Base-by-base conservation (phyloP, 2,113 vertebrate species). In the Plecotus auritus region DNA sequence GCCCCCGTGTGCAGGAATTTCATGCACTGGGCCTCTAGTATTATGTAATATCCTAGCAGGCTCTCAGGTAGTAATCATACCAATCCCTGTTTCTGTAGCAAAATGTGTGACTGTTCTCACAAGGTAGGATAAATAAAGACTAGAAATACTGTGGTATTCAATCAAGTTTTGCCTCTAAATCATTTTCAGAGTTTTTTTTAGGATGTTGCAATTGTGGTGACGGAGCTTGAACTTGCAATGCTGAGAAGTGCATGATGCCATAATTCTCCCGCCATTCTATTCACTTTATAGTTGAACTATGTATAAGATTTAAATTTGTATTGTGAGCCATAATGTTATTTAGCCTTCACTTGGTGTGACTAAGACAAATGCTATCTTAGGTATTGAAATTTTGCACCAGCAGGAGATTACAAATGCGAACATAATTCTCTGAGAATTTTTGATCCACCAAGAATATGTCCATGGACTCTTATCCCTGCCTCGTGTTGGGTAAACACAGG, bases 141-240 rank as follows among this genome's bases (percentile, higher is more conserved):
- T 47, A 1, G 40, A 88, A 69, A 64, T 54, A 23, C 42, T 8
- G 87, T 42, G 20, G 0, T 78, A 37, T 85, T 67, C 81, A 47
- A 37, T 72, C 47, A 85, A 35, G 5, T 67, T 66, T 88, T 56
- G 56, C 78, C 64, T 80, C 20, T 64, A 51, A 91, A 47, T 91
- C n/a, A 84, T 66, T 77, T 87, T 54, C 42, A 77, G 12, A 76
- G 26, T n/a, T 90, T 28, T 59, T 32, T 74, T 69, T 47, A 59
- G n/a, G 35, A 47, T 72, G 72, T 85, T 70, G 72, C 13, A 66
- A 5, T 35, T 86, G 1, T 91, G 17, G 47, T 20, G 77, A 82
- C 69, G 56, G 66, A 82, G 30, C 22, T 1, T 35, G 67, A 82
- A 47, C 42, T n/a, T 69, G 20, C 49, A 14, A 22, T 45, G 4